A percentile compares a stretch with the other conserved stretches of the same genome.
Evolutionary conservation across 2,113 vertebrate species (phyloP).

Genomic region (Festucalex cinctus): DNA sequence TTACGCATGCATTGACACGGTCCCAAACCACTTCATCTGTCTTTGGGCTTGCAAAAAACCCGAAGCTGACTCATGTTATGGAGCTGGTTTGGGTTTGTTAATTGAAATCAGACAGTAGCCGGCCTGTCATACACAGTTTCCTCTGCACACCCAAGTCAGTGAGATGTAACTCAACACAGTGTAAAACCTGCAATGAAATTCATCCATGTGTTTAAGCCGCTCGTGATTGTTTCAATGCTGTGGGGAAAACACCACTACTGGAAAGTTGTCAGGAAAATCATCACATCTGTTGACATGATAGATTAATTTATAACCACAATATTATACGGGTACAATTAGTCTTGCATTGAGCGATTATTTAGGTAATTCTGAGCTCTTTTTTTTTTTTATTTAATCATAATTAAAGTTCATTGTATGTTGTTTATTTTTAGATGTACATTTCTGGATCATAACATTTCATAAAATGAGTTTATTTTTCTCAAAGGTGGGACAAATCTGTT

Average conservation of each 20-base stretch:
- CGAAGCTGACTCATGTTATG: constrained; percentile 1
- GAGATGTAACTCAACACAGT: constrained; percentile 48
- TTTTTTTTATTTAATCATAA: neutral
- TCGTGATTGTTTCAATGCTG: constrained; percentile 4
- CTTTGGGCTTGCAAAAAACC: constrained; percentile 2
- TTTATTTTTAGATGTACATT: neutral
- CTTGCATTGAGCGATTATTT: neutral
- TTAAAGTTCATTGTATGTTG: neutral
- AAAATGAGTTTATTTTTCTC: neutral
- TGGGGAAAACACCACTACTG: neutral
- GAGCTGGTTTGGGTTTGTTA: constrained; percentile 22
- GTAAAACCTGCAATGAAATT: constrained; percentile 54
- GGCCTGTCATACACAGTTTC: constrained; percentile 16
- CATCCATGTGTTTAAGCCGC: constrained; percentile 10
- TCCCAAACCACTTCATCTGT: constrained; percentile 2
- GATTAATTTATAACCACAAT: neutral
- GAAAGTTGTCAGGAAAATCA: neutral
- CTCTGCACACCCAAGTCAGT: constrained; percentile 39
- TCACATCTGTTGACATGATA: neutral
- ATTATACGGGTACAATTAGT: neutral
- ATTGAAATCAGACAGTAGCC: constrained; percentile 23
- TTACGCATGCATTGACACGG: constrained; percentile 33
- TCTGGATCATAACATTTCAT: neutral
- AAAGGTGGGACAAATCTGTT: neutral
- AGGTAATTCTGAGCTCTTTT: too few species aligned